These are phyloP conservation scores for Channallabes apus DNA, from an alignment of 2,797 vertebrate genomes.

Conservation along the genomic window DNA sequence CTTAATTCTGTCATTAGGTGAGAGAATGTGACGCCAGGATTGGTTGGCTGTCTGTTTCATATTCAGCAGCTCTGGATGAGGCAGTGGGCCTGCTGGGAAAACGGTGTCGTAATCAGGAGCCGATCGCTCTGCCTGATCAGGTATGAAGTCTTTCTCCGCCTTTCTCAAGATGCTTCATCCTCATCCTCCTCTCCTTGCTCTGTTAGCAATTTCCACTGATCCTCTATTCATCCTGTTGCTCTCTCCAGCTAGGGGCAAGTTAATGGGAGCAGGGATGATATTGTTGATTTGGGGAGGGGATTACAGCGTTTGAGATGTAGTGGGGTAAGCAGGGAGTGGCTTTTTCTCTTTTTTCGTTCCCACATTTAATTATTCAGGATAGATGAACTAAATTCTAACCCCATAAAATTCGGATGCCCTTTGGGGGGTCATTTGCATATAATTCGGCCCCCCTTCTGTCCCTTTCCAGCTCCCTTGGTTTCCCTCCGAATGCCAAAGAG, in stretches of 20 bases:
- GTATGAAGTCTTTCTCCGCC: slow-evolving; percentile 78
- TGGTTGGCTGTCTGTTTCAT: slow-evolving; percentile 90
- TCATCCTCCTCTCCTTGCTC: slow-evolving; percentile 74
- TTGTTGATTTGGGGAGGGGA: slow-evolving; percentile 60
- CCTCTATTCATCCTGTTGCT: slow-evolving; percentile 61
- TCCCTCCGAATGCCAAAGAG: slow-evolving; percentile 78
- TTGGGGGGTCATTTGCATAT: slow-evolving; percentile 84
- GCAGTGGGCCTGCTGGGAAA: slow-evolving; percentile 95
- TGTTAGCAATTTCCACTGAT: slow-evolving; percentile 66
- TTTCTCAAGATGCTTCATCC: slow-evolving; percentile 72
- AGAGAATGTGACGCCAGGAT: slow-evolving; percentile 85
- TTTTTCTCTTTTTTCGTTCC: slow-evolving; percentile 80
- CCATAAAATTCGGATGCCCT: slow-evolving; percentile 85
- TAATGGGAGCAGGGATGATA: slow-evolving; percentile 72
- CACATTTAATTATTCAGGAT: slow-evolving; percentile 92
- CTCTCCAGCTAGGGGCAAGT: slow-evolving; percentile 51
- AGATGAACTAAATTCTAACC: slow-evolving; percentile 87
- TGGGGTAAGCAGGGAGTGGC: slow-evolving; percentile 62
- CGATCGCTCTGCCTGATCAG: slow-evolving; percentile 94
- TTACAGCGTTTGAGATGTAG: slow-evolving; percentile 60
- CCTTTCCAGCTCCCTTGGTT: slow-evolving; percentile 67
- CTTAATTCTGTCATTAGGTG: slow-evolving; percentile 98
- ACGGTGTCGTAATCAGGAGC: slow-evolving; percentile 99
- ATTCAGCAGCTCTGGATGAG: slow-evolving; percentile 98
- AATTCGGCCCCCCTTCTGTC: slow-evolving; percentile 65